These are phyloP conservation scores for Andrena cerasifolii DNA, from an alignment of 1,140 invertebrate species.

Conservation along the genomic window DNA sequence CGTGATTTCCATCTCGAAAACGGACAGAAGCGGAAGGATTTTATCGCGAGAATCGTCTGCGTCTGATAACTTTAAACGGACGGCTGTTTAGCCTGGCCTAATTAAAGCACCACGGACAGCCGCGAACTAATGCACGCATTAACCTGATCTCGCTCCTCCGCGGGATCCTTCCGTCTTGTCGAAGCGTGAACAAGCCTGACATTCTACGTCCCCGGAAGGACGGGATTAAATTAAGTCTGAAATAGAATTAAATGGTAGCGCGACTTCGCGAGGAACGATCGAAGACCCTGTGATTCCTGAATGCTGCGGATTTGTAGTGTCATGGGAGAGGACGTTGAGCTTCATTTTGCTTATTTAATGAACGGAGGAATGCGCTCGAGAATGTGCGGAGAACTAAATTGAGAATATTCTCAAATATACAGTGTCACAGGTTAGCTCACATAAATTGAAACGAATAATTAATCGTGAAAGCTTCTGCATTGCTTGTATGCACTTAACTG, in stretches of 20 bases:
- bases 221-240: not conserved
- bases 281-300: not conserved
- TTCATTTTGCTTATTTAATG: not conserved
- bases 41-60: not conserved
- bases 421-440: too few relatives aligned
- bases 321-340: not conserved
- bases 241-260: not conserved
- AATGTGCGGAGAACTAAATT: too few relatives aligned
- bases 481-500: too few relatives aligned
- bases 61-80: slow-evolving; percentile 6
- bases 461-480: too few relatives aligned
- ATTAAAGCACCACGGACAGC: slow-evolving; percentile 12
- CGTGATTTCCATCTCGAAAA: slow-evolving; percentile 34
- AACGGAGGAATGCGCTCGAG: too few relatives aligned
- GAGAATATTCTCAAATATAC: too few relatives aligned
- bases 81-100: not conserved
- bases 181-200: not conserved
- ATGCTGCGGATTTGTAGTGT: not conserved
- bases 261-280: not conserved
- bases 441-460: too few relatives aligned
- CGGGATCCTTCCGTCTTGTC: not conserved
- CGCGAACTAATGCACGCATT: not conserved
- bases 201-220: not conserved
- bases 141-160: not conserved
- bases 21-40: not conserved